Base-by-base conservation (phyloP, 2,888 invertebrate genomes). In the Drosophila atripex region DNA sequence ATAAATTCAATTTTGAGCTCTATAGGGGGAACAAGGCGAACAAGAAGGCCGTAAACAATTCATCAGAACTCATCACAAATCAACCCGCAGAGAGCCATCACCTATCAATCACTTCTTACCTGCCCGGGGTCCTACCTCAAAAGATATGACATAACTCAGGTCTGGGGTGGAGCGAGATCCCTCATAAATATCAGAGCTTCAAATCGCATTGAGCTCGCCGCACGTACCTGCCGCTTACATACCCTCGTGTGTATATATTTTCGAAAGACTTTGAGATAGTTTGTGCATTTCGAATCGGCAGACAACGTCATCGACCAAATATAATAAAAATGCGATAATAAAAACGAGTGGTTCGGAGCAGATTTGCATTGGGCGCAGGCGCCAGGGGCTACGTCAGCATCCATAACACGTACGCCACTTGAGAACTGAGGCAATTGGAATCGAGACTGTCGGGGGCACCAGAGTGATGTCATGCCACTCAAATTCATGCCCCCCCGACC, bases 381-480 rank as follows among this genome's bases (percentile, higher is more conserved):
- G 85, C 82, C 85, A 76, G 66, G 59, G 80, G 69, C 80, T 60
- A 70, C 65, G 71, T 69, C 75, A 72, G 72, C 73, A 53, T 74
- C 70, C 50, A 72, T 55, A 61, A 51, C 60, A 76, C 53, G 54
- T 69, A 71, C 21, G 41, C 18, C 41, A 21, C 70, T 68, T 64
- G 64, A 68, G 8, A 35, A n/a, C 35, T 35, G n/a, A 51, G 50
- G 47, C 60, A 71, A 71, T 61, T 66, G 71, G 32, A 49, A 54
- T 35, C 16, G 28, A 43, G 61, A 41, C 82, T 63, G 72, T 72
- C 58, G 45, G 71, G 32, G n/a, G 35, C 35, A 35, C 61, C 71
- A 61, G 74, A 82, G 82, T 82, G 82, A 82, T 82, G 82, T 82
- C 82, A 82, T 85, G 45, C 82, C 71, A 61, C 68, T 77, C 68